phyloP scores from a whole-genome alignment of 2,888 invertebrate species.

The Napeogenes sylphis region DNA sequence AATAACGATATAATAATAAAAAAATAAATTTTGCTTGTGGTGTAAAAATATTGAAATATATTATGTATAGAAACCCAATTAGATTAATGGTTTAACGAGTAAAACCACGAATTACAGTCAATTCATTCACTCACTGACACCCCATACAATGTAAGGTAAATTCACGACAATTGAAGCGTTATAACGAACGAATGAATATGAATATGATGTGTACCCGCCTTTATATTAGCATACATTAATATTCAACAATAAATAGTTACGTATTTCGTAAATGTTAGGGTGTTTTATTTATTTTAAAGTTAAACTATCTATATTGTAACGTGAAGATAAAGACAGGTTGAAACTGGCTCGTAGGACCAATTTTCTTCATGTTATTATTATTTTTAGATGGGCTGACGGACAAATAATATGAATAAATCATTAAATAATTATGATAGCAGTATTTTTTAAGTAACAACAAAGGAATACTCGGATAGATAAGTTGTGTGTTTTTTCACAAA shows the following conservation, averaged over 20 bases:
- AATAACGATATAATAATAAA: no score
- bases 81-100: neutral
- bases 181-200: conserved; percentile 76
- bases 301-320: neutral
- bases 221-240: conserved; percentile 61
- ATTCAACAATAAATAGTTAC: conserved; percentile 39
- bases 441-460: no score
- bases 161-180: conserved; percentile 59
- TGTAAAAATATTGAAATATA: conserved; percentile 1
- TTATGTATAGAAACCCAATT: conserved; percentile 1
- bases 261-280: neutral
- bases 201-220: conserved; percentile 60
- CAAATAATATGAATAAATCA: conserved; percentile 32
- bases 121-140: conserved; percentile 21
- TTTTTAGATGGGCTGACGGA: neutral
- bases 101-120: neutral
- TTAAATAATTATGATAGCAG: neutral
- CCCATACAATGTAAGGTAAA: conserved; percentile 32
- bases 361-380: neutral
- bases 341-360: conserved; percentile 1
- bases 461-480: no score
- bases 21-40: no score
- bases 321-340: neutral
- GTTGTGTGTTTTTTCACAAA: no score
- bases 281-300: neutral